A percentile compares a stretch with the other conserved stretches of the same genome.
Evolutionary conservation across 64 coral and sea anemone species (phyloP).

Genomic region (Actinia equina): DNA sequence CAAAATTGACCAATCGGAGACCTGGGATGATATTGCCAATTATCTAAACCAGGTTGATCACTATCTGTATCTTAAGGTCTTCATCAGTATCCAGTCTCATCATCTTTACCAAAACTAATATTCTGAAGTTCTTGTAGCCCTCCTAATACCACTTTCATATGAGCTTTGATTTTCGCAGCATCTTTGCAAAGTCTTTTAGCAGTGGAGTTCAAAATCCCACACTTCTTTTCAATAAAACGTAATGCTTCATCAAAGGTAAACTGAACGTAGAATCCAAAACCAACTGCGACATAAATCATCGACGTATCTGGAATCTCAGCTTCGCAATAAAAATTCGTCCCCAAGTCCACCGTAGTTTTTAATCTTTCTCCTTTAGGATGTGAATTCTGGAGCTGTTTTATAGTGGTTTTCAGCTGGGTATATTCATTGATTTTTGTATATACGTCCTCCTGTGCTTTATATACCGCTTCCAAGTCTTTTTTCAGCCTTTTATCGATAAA

Average conservation of each 20-base stretch:
- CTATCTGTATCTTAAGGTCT: too few species aligned
- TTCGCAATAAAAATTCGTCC: constrained; percentile 93
- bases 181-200: constrained; percentile 74
- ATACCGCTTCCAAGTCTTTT: constrained; percentile 72
- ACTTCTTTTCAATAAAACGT: constrained; percentile 86
- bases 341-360: constrained; percentile 84
- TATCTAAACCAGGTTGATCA: too few species aligned
- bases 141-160: constrained; percentile 87
- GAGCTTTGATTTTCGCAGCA: constrained; percentile 84
- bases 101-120: not conserved
- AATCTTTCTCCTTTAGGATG: constrained; percentile 45
- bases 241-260: constrained; percentile 93
- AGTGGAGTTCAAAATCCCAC: constrained; percentile 52
- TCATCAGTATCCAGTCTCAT: not conserved
- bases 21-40: too few species aligned
- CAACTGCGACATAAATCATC: constrained; percentile 85
- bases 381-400: constrained; percentile 72
- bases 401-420: constrained; percentile 71
- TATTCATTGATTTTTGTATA: constrained; percentile 79
- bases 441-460: constrained; percentile 77
- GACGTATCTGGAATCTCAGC: constrained; percentile 77
- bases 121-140: constrained; percentile 81
- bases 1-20: too few species aligned
- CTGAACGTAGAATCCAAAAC: constrained; percentile 94
- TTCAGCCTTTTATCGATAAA: constrained; percentile 86